phyloP scores from a whole-genome alignment of 2,888 invertebrate species.

The Epistrophe eligans region DNA sequence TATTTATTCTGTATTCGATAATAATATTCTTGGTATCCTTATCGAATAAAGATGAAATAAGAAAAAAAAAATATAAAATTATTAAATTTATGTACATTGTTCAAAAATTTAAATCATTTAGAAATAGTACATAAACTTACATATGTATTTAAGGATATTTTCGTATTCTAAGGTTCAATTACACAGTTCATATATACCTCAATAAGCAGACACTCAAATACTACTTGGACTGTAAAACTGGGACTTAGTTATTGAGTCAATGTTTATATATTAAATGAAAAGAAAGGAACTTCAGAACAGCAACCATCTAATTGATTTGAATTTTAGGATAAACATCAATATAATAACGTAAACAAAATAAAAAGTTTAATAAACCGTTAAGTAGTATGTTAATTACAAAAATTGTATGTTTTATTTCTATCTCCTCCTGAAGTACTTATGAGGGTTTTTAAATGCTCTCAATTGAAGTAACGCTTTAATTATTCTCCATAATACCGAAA shows the following conservation, averaged over 20 bases:
- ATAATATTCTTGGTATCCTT: background rate
- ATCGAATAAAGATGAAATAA: conserved; percentile 8
- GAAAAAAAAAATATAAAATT: background rate
- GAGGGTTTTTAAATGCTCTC: no score
- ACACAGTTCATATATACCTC: background rate
- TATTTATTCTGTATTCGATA: conserved; percentile 21
- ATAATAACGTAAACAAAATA: conserved; percentile 37
- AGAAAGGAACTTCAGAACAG: no score
- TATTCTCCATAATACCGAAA: no score
- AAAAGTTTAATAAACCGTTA: conserved; percentile 70
- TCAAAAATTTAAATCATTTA: conserved; percentile 9
- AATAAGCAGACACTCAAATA: background rate
- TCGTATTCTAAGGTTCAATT: background rate
- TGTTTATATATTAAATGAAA: background rate
- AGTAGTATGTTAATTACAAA: conserved; percentile 66
- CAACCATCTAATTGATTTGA: conserved; percentile 16
- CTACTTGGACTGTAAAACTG: background rate
- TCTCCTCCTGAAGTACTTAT: no score
- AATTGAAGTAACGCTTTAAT: no score
- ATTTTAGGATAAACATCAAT: background rate
- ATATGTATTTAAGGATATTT: no score
- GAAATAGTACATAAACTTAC: background rate
- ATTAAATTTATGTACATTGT: background rate
- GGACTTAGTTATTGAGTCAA: background rate
- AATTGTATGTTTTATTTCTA: background rate